phyloP scores from a whole-genome alignment of 2,888 invertebrate genomes.

The Caenorhabditis sp. region DNA sequence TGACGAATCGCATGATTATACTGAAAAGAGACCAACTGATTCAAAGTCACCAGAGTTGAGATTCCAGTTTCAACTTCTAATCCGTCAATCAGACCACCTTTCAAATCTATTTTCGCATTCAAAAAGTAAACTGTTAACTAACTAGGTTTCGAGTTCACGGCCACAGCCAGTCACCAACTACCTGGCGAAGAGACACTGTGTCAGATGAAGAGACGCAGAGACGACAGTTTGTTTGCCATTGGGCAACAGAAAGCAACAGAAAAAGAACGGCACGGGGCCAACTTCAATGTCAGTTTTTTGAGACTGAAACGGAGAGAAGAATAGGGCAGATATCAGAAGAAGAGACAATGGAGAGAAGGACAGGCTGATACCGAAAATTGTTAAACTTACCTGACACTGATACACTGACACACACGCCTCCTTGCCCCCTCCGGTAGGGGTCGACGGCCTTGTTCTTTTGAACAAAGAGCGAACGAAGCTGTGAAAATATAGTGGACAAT shows the following conservation, averaged over 20 bases:
- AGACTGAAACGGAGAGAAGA: slow-evolving; percentile 22
- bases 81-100: no score
- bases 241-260: slow-evolving; percentile 12
- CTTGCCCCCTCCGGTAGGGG: no score
- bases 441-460: slow-evolving; percentile 31
- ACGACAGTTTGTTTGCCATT: slow-evolving; percentile 49
- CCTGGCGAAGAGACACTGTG: neutral
- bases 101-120: neutral
- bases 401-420: slow-evolving; percentile 27
- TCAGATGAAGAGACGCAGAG: slow-evolving; percentile 20
- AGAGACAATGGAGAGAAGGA: slow-evolving; percentile 12
- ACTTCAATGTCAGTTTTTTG: neutral
- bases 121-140: slow-evolving; percentile 23
- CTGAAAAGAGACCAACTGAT: no score
- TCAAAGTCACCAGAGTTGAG: no score
- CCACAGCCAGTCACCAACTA: neutral
- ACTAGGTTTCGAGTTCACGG: slow-evolving; percentile 52
- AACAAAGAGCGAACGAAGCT: slow-evolving; percentile 28
- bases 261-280: slow-evolving; percentile 1
- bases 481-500: slow-evolving; percentile 4
- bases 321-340: slow-evolving; percentile 16
- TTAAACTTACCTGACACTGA: slow-evolving; percentile 52
- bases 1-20: no score
- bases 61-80: no score
- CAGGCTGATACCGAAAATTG: slow-evolving; percentile 26